Conservation (phyloP, 2,888 invertebrate species). For the Eristalis pertinax region DNA sequence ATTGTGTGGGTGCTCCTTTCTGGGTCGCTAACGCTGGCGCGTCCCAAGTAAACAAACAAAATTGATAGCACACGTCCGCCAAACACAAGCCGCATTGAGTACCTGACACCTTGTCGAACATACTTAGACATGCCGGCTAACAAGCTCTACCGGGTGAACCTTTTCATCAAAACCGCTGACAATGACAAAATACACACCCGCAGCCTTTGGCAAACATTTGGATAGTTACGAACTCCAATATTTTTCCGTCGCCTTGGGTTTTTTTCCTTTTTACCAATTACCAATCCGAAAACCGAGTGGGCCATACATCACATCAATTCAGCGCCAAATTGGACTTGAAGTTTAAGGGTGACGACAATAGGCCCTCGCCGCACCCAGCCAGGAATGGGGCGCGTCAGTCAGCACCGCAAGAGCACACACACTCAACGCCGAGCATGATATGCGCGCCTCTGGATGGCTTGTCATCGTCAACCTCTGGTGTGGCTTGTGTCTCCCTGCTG, state of each 20-base stretch:
- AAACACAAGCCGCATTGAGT: neutral
- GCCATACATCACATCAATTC: conserved; percentile 16
- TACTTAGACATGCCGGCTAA: neutral
- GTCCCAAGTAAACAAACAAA: neutral
- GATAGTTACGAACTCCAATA: conserved; percentile 7
- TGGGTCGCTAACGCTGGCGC: neutral
- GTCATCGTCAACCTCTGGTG: neutral
- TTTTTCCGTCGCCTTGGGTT: neutral
- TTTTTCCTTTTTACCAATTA: neutral
- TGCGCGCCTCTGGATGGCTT: neutral
- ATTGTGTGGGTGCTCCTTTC: neutral
- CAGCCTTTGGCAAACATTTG: conserved; percentile 8
- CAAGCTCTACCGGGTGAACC: neutral
- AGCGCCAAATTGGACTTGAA: conserved; percentile 12
- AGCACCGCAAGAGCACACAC: neutral
- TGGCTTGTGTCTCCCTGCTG: neutral
- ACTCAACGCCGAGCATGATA: neutral
- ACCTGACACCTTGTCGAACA: neutral
- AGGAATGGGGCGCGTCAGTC: conserved; percentile 8
- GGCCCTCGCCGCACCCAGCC: neutral
- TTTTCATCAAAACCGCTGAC: conserved; percentile 1
- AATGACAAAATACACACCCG: neutral
- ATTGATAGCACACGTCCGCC: neutral
- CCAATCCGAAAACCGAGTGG: conserved; percentile 10
- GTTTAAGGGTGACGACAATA: conserved; percentile 7